Conservation (phyloP, 2,888 invertebrate species). For the Colletes collaris region DNA sequence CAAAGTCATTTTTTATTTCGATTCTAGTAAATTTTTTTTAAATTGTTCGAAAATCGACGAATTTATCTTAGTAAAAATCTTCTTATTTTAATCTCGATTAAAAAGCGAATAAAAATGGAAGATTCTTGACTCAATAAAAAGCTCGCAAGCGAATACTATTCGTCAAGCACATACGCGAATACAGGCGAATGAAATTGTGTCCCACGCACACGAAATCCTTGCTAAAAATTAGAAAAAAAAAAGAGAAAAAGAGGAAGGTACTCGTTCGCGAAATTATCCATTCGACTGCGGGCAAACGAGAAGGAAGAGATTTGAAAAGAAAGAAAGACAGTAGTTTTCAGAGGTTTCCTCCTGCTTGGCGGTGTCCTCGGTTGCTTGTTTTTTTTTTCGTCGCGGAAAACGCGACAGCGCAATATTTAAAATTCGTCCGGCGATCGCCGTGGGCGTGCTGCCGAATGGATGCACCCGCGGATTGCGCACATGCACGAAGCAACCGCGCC, state of each 20-base stretch:
- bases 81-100: no score
- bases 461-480: conserved; percentile 11
- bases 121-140: no score
- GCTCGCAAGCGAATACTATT: no score
- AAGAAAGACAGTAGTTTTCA: conserved; percentile 4
- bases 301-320: conserved; percentile 2
- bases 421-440: conserved; percentile 55
- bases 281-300: background rate
- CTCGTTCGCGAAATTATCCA: conserved; percentile 1
- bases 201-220: no score
- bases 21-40: no score
- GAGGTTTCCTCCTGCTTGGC: background rate
- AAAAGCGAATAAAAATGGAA: no score
- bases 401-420: conserved; percentile 52
- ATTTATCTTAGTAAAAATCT: no score
- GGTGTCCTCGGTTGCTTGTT: background rate
- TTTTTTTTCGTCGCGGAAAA: conserved; percentile 8
- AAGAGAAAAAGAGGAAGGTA: background rate
- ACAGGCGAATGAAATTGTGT: no score
- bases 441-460: conserved; percentile 38
- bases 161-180: no score
- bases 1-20: no score
- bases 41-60: no score
- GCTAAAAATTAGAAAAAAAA: no score
- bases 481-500: conserved; percentile 37